phyloP scores from a whole-genome alignment of 2,888 invertebrate genomes.

The Phytoseiulus persimilis region DNA sequence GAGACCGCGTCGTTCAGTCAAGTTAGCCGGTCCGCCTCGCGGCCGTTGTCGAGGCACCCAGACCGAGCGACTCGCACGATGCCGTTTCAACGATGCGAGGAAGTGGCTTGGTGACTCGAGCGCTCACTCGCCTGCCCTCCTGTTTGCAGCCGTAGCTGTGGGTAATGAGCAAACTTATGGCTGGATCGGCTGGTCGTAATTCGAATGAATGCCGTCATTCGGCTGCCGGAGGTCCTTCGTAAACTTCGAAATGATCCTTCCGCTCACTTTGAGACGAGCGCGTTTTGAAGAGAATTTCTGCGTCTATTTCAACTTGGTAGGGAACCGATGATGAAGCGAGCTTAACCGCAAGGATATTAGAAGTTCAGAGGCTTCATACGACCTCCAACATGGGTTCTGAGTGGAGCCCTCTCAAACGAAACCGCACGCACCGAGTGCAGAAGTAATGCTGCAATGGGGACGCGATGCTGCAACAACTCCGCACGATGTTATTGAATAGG shows the following conservation, averaged over 20 bases:
- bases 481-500: too few species aligned
- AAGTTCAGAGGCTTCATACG: not conserved
- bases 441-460: too few species aligned
- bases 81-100: not conserved
- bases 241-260: not conserved
- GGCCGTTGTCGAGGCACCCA: not conserved
- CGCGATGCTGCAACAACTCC: not conserved
- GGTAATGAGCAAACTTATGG: constrained; percentile 5
- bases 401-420: not conserved
- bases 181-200: not conserved
- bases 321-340: not conserved
- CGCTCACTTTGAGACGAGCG: not conserved
- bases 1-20: not conserved
- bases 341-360: not conserved
- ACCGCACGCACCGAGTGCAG: not conserved
- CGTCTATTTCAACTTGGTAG: not conserved
- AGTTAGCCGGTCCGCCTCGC: not conserved
- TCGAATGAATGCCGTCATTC: not conserved
- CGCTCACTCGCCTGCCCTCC: not conserved
- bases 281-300: not conserved
- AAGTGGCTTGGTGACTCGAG: not conserved
- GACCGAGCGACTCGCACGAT: not conserved
- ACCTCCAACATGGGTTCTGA: not conserved
- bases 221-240: not conserved
- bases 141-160: not conserved